Evolutionary conservation across 2,797 vertebrate genomes (phyloP), one percentile per base, ranked within the genome.

Genomic region (Nasua narica): DNA sequence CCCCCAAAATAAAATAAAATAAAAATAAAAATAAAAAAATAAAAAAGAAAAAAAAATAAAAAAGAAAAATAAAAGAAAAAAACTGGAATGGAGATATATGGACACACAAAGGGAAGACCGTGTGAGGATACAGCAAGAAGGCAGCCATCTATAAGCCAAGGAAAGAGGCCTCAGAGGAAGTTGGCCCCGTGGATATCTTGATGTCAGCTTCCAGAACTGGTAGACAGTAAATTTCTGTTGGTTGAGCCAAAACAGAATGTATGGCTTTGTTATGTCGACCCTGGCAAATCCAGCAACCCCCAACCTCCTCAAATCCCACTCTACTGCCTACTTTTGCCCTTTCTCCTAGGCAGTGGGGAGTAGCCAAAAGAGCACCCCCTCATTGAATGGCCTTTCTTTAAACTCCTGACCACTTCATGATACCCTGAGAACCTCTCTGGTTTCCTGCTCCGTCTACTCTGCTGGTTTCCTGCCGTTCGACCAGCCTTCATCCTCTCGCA

Each of bases 391-490:
- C 56, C 72, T 95, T 48, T 54, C 21, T 35, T 69, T 70, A 46
- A 54, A 52, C 58, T 62, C 56, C 62, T 74, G 60, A 60, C 21
- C 46, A 8, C 79, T 52, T 40, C 5, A 18, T 3, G 40, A 74
- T 27, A 74, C 16, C 7, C 35, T 3, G n/a, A 69, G 67, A 19
- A 21, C 52, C 2, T 29, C 25, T 32, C 40, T 35, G 62, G 15
- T 74, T 67, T 23, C 27, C 19, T 19, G 56, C 23, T 3, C 27
- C 4, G 0, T n/a, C 10, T 0, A 4, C 62, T 85, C 16, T 25
- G 37, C 14, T 35, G 2, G 5, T 11, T 10, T 62, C 40, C 43
- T 43, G 35, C 0, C 11, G 16, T 14, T 37, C n/a, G 1, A 5
- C 50, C n/a, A 70, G 16, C 27, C 2, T 40, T 43, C 11, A 7